phyloP scores from a whole-genome alignment of 2,888 invertebrate species.

The Scaptomyza cyrtandrae region DNA sequence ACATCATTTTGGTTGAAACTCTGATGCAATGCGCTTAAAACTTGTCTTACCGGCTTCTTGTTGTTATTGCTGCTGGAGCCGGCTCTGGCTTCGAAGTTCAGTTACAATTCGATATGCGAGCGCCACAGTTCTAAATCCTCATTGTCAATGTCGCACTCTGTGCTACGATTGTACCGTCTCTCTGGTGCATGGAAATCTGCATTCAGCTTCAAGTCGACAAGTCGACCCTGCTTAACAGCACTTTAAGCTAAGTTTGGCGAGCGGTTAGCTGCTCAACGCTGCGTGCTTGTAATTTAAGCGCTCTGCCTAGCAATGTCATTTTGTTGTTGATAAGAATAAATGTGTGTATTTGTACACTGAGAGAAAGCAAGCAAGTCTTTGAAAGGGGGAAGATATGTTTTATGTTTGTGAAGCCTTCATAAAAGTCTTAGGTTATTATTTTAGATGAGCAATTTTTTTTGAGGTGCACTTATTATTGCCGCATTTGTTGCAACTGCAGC shows the following conservation, averaged over 20 bases:
- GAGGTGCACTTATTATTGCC: conserved; percentile 19
- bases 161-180: neutral
- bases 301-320: conserved; percentile 70
- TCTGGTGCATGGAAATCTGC: neutral
- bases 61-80: neutral
- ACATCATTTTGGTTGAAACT: conserved; percentile 67
- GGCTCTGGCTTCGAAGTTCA: conserved; percentile 34
- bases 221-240: conserved; percentile 60
- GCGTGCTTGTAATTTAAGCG: conserved; percentile 74
- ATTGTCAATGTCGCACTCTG: conserved; percentile 74
- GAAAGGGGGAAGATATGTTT: too few relatives aligned
- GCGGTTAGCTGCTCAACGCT: conserved; percentile 36
- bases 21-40: conserved; percentile 73
- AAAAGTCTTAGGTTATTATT: too few relatives aligned
- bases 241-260: conserved; percentile 50
- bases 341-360: conserved; percentile 17
- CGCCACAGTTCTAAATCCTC: conserved; percentile 78
- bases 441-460: too few relatives aligned
- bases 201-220: conserved; percentile 3
- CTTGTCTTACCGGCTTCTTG: conserved; percentile 72
- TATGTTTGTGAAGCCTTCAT: too few relatives aligned
- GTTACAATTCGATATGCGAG: conserved; percentile 78
- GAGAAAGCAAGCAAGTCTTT: neutral
- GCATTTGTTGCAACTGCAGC: conserved; percentile 32
- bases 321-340: conserved; percentile 69